Evolutionary conservation across 92 coral and sea anemone genomes (phyloP), one percentile per base, ranked within the genome.

Genomic region (Pocillopora meandrina): DNA sequence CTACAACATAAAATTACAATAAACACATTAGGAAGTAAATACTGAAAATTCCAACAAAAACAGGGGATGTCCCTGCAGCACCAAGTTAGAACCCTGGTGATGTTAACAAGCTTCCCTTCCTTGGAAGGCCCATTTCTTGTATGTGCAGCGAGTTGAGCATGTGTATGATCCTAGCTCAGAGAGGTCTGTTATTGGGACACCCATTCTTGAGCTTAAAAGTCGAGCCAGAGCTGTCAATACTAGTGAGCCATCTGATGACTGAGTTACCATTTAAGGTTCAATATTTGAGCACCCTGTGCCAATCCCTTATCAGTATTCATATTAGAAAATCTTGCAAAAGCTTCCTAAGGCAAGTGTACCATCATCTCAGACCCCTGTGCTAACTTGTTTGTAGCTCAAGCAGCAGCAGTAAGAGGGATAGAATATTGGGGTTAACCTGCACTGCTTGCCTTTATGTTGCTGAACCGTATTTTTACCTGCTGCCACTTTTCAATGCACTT

Each of bases 71-170:
- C 42, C 62, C 76, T 57, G 73, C 89, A 0, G 91, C 80, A 3
- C 87, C 91, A 9, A 90, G 83, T 70, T 94, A 96, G 57, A 91
- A 89, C 19, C 91, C 83, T 9, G 80, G 80, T 70, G 64, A 69
- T 16, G 84, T 84, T 18, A 91, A 76, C 86, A 90, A 85, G 20
- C 86, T 86, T 87, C 76, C 68, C 83, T 94, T 94, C 86, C 90
- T 76, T 2, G 89, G 96, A 21, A 95, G 85, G 33, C 96, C 98
- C 87, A 91, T 88, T 47, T 98, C 95, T 63, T 93, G 86, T 66
- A 94, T 93, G 26, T 96, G 95, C 7, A 98, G 98, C 14, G 98
- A 94, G 61, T 96, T 94, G 55, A 91, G 98, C 10, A 95, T 92
- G 56, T 91, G 93, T 19, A 92, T 77, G 71, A 96, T 5, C 86